Evolutionary conservation across 2,113 vertebrate genomes (phyloP).

Genomic region (Microtus pennsylvanicus): DNA sequence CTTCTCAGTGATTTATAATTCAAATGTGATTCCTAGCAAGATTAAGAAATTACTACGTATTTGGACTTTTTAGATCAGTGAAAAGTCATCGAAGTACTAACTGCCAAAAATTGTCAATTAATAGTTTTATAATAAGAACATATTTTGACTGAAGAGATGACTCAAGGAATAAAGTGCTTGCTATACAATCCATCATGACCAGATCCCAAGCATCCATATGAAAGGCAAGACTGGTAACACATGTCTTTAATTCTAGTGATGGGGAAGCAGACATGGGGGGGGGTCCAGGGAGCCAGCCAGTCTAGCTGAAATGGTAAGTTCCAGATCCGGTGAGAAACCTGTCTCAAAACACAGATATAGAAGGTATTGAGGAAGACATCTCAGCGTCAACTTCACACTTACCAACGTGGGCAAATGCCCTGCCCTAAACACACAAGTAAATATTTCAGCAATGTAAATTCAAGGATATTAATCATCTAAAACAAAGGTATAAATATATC

Average conservation of each 20-base stretch:
- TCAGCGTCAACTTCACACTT: neutral
- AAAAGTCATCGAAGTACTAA: neutral
- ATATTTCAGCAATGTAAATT: neutral
- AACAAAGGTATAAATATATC: neutral
- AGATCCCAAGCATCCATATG: neutral
- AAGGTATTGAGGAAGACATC: too few relatives aligned
- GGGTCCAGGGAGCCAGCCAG: too few relatives aligned
- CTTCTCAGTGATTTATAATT: neutral
- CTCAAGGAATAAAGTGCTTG: neutral
- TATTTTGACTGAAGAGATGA: neutral
- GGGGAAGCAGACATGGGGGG: neutral
- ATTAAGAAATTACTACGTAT: neutral
- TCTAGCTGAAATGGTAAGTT: neutral
- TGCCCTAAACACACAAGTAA: neutral
- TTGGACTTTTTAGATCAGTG: neutral
- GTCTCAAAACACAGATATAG: neutral
- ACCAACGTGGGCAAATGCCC: neutral
- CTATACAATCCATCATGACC: neutral
- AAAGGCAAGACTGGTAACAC: neutral
- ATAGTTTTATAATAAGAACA: neutral
- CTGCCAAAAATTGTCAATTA: neutral
- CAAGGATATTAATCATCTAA: neutral
- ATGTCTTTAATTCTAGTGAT: neutral
- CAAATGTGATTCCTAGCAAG: conserved; percentile 24
- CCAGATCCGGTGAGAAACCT: neutral